Conservation (phyloP, 2,888 invertebrate genomes). For the Lutraria lutraria region DNA sequence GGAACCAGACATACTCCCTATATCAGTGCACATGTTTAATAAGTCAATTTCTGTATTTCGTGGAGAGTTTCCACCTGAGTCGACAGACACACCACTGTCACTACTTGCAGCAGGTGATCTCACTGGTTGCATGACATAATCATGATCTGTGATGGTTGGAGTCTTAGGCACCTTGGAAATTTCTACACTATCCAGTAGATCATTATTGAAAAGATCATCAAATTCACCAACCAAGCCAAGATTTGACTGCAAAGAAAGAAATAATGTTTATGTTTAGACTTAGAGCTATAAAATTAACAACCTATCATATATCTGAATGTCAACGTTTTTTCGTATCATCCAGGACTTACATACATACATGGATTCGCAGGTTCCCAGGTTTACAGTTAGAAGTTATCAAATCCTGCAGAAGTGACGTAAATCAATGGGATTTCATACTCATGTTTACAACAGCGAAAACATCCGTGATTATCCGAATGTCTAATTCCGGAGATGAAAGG, state of each 20-base stretch:
- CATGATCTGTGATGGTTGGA: conserved; percentile 76
- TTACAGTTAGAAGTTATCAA: too few species aligned
- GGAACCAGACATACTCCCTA: conserved; percentile 69
- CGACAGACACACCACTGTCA: conserved; percentile 82
- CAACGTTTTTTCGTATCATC: too few species aligned
- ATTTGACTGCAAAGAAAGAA: conserved; percentile 72
- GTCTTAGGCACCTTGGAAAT: conserved; percentile 32
- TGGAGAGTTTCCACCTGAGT: conserved; percentile 75
- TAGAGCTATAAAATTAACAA: too few species aligned
- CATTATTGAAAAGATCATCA: conserved; percentile 65
- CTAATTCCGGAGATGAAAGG: too few species aligned
- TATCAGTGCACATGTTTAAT: conserved; percentile 57
- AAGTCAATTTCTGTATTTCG: conserved; percentile 58
- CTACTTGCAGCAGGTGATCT: conserved; percentile 78
- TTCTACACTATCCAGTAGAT: conserved; percentile 42
- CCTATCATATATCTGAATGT: too few species aligned
- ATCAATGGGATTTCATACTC: too few species aligned
- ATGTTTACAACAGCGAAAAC: too few species aligned
- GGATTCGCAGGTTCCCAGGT: too few species aligned
- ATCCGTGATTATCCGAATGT: too few species aligned
- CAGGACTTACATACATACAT: too few species aligned
- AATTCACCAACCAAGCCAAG: conserved; percentile 71
- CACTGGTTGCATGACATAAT: conserved; percentile 77
- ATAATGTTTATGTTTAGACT: not conserved
- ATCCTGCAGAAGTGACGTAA: too few species aligned